These are phyloP conservation scores for Gambelia wislizenii DNA, from an alignment of 2,797 vertebrate species.

Conservation along the genomic window DNA sequence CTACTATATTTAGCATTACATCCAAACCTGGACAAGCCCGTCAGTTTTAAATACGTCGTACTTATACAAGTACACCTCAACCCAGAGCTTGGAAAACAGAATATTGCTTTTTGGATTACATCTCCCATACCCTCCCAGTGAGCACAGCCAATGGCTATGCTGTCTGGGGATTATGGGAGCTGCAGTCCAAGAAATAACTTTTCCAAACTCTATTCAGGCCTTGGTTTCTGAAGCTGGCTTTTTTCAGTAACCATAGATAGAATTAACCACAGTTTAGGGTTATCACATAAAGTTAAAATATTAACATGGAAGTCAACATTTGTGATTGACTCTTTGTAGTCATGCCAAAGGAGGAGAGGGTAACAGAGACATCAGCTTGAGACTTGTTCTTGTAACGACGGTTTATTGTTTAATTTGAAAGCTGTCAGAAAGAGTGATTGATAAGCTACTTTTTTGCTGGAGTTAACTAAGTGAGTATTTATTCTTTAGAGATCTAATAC, in stretches of 20 bases:
- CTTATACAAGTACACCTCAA: background rate
- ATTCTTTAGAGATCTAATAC: background rate
- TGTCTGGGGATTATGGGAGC: too few relatives aligned
- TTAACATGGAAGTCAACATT: background rate
- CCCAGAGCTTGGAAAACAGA: too few relatives aligned
- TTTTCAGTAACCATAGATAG: too few relatives aligned
- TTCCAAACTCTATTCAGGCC: background rate
- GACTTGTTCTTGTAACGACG: background rate
- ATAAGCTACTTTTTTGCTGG: background rate
- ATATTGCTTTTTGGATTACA: too few relatives aligned
- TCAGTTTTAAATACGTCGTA: background rate
- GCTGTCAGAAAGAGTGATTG: background rate
- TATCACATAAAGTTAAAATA: background rate
- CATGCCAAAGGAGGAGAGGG: background rate
- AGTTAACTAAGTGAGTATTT: background rate
- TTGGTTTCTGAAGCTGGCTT: background rate
- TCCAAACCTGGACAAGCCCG: background rate
- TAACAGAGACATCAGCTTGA: background rate
- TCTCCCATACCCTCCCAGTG: too few relatives aligned
- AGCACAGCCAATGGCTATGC: too few relatives aligned
- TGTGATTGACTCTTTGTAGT: background rate
- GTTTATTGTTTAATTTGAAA: background rate
- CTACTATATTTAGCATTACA: background rate
- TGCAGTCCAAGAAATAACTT: too few relatives aligned
- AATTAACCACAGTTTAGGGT: too few relatives aligned